Evolutionary conservation across 2,888 invertebrate species (phyloP).

Genomic region (Dasypolia templi): DNA sequence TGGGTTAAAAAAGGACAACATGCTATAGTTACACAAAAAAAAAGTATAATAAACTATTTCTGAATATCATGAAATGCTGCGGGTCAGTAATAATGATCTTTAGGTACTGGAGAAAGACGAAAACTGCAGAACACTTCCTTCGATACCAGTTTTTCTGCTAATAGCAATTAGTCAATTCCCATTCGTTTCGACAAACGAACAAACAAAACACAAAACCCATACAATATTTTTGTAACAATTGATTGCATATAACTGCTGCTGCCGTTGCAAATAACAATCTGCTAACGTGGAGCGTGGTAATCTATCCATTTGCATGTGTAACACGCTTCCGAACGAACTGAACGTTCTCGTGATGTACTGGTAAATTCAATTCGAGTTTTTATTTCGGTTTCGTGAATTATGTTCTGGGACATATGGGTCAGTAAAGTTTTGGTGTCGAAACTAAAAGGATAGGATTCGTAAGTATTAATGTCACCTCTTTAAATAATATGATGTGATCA

Average conservation of each 20-base stretch:
- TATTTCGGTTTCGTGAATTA: slow-evolving; percentile 48
- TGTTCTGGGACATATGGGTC: slow-evolving; percentile 38
- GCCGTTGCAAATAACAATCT: slow-evolving; percentile 53
- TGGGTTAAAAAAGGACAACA: too few relatives aligned
- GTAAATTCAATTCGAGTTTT: slow-evolving; percentile 60
- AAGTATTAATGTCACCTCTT: not conserved
- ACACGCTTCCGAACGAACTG: slow-evolving; percentile 52
- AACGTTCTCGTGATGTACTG: slow-evolving; percentile 56
- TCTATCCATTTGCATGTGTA: slow-evolving; percentile 65
- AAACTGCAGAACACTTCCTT: too few relatives aligned
- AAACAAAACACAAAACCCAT: slow-evolving; percentile 21
- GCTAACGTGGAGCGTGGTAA: slow-evolving; percentile 50
- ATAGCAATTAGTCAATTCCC: not conserved
- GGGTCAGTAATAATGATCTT: too few relatives aligned
- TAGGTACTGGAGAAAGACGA: too few relatives aligned
- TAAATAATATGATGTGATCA: not conserved
- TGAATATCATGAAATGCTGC: too few relatives aligned
- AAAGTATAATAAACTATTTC: too few relatives aligned
- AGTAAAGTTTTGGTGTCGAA: slow-evolving; percentile 10
- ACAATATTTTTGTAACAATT: slow-evolving; percentile 53
- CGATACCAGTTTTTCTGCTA: not conserved
- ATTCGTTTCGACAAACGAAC: slow-evolving; percentile 14
- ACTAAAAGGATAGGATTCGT: not conserved
- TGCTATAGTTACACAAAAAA: too few relatives aligned
- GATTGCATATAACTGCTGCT: slow-evolving; percentile 52